Evolutionary conservation across 1,140 invertebrate genomes (phyloP), one percentile per base, ranked within the genome.

Genomic region (Octopus bimaculoides): DNA sequence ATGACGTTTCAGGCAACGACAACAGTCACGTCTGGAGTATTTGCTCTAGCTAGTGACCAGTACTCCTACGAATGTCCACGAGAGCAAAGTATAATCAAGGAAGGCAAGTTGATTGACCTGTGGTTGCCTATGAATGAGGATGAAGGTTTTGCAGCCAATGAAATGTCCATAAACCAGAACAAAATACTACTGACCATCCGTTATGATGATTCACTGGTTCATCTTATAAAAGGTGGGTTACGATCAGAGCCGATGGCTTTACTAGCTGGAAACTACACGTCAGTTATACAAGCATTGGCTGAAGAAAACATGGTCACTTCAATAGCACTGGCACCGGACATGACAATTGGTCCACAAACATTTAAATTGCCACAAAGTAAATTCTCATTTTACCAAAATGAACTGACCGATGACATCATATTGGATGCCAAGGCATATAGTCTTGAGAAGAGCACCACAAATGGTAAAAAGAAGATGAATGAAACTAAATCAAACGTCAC

Each of bases 211-310:
- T 54, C 76, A 6, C 54, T 78, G 54, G 78, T 54, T 52, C 73
- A 75, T 5, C 53, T 82, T 5, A 74, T 80, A 4, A 82, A 78
- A 53, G 78, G 82, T 26, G 82, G 82, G 41, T 66, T 82, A n/a
- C 26, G 77, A 75, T 52, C 56, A 9, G 54, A 74, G 14, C n/a
- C 8, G 4, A 7, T 53, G 26, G 12, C 73, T 4, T 20, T 81
- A 5, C n/a, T 66, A 7, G 52, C 54, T 4, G 82, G 82, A 14
- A 81, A 82, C 66, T 82, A 81, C 53, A 81, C 77, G 26, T 17
- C 56, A 0, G 54, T 54, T 0, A 17, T 81, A 1, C 80, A 77
- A 20, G 75, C 79, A 26, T 78, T 77, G 5, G 54, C 52, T 52
- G 82, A 79, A 5, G 52, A 79, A 8, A 53, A 82, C 12, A 81